Percentiles rank a stretch among this genome's conserved stretches.
These are phyloP conservation scores for Drosophila melanosoma DNA, from an alignment of 2,888 invertebrate genomes.

Conservation along the genomic window DNA sequence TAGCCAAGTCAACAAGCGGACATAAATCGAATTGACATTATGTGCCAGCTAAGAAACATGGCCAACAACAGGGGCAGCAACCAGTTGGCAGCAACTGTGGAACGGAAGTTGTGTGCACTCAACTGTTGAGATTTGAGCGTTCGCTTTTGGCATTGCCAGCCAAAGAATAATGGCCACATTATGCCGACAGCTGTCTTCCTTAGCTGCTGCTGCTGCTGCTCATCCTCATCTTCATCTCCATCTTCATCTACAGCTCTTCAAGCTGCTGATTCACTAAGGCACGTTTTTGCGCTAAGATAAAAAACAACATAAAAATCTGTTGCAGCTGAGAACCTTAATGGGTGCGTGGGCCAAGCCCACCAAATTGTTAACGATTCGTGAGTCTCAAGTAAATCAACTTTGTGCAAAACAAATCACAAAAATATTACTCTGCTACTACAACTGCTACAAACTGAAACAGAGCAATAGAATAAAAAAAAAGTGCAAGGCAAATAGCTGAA, in stretches of 20 bases:
- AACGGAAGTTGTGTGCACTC: conserved; percentile 79
- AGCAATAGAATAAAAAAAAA: not conserved
- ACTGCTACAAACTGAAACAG: not conserved
- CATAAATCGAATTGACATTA: conserved; percentile 80
- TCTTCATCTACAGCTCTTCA: not conserved
- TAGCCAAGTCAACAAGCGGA: conserved; percentile 55
- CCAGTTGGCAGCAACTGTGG: conserved; percentile 52
- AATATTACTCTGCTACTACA: not conserved
- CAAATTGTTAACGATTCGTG: conserved; percentile 7
- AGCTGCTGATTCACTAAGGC: conserved; percentile 42
- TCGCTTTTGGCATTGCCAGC: conserved; percentile 42
- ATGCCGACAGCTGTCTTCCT: conserved; percentile 25
- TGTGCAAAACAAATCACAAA: not conserved
- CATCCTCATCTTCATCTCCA: not conserved
- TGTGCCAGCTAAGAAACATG: conserved; percentile 71
- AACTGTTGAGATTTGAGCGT: conserved; percentile 62
- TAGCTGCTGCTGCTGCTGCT: not conserved
- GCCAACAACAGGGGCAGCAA: conserved; percentile 15
- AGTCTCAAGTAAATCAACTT: not conserved
- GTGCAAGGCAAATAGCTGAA: not conserved
- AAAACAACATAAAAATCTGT: not conserved
- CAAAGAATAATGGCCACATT: conserved; percentile 66
- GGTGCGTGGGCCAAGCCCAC: conserved; percentile 25
- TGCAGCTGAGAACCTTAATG: conserved; percentile 14
- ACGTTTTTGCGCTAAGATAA: conserved; percentile 54